Evolutionary conservation across 2,113 vertebrate species (phyloP).

Genomic region (Typhlomys cinereus): DNA sequence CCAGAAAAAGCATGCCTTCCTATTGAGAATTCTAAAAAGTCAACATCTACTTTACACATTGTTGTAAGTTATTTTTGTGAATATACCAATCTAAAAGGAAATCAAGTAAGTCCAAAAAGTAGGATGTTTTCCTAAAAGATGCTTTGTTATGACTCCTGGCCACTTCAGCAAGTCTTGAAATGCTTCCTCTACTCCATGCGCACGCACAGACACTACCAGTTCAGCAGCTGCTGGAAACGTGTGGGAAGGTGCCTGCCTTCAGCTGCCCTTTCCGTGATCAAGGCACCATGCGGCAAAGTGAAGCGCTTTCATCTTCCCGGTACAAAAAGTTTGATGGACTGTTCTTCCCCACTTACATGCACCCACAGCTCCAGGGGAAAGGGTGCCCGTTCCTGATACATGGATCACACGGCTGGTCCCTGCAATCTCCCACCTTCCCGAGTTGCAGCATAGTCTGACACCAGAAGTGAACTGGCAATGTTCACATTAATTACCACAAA

Average conservation of each 20-base stretch:
- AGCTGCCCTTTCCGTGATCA: not conserved
- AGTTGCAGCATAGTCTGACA: not conserved
- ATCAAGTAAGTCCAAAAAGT: not conserved
- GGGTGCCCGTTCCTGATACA: not conserved
- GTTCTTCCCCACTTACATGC: not conserved
- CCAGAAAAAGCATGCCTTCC: not conserved
- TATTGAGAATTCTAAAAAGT: not conserved
- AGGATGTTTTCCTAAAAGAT: not conserved
- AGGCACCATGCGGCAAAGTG: not conserved
- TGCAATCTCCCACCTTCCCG: not conserved
- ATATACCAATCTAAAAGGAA: not conserved
- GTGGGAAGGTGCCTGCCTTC: not conserved
- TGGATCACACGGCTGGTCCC: not conserved
- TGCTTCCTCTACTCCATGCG: not conserved
- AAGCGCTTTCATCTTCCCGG: not conserved
- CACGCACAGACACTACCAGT: not conserved
- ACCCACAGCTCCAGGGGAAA: not conserved
- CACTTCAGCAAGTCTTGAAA: not conserved
- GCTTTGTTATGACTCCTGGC: not conserved
- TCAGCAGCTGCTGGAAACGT: not conserved
- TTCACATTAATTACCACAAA: not conserved
- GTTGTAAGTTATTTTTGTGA: slow-evolving; percentile 28
- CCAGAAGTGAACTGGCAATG: not conserved
- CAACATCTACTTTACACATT: not conserved
- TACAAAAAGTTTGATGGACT: not conserved